Percentiles rank a stretch among this genome's conserved stretches.
Evolutionary conservation across 2,797 vertebrate species (phyloP).

Genomic region (Phaenicophaeus curvirostris): DNA sequence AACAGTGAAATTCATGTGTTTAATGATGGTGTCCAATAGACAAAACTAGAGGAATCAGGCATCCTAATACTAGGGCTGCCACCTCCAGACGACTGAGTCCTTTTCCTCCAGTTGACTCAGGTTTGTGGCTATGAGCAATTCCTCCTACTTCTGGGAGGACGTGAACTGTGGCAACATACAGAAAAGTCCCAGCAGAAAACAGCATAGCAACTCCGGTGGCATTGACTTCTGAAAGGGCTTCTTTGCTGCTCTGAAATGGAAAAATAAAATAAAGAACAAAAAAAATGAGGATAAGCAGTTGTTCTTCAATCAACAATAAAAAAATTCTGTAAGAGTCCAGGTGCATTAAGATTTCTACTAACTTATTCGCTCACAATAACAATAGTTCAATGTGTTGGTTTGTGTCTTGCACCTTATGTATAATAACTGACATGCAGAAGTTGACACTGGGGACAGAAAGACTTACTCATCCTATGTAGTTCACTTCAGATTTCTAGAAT

Average conservation of each 20-base stretch:
- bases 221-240: conserved; percentile 95
- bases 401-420: not conserved
- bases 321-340: not conserved
- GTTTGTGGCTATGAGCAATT: conserved; percentile 89
- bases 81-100: conserved; percentile 96
- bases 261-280: not conserved
- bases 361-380: not conserved
- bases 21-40: conserved; percentile 97
- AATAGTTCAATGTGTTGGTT: not conserved
- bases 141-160: conserved; percentile 98
- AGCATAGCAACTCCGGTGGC: conserved; percentile 99
- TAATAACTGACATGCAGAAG: not conserved
- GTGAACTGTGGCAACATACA: conserved; percentile 98
- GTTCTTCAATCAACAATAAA: not conserved
- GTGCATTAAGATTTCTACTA: not conserved
- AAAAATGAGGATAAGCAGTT: not conserved
- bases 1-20: conserved; percentile 37
- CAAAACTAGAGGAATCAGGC: conserved; percentile 94
- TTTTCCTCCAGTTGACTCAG: conserved; percentile 82
- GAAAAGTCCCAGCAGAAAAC: conserved; percentile 98
- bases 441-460: not conserved
- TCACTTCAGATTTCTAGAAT: not conserved
- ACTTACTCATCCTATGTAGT: not conserved
- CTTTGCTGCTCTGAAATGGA: conserved; percentile 92
- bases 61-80: conserved; percentile 91